Evolutionary conservation across 1,140 invertebrate species (phyloP).

Genomic region (Doryteuthis pealeii): DNA sequence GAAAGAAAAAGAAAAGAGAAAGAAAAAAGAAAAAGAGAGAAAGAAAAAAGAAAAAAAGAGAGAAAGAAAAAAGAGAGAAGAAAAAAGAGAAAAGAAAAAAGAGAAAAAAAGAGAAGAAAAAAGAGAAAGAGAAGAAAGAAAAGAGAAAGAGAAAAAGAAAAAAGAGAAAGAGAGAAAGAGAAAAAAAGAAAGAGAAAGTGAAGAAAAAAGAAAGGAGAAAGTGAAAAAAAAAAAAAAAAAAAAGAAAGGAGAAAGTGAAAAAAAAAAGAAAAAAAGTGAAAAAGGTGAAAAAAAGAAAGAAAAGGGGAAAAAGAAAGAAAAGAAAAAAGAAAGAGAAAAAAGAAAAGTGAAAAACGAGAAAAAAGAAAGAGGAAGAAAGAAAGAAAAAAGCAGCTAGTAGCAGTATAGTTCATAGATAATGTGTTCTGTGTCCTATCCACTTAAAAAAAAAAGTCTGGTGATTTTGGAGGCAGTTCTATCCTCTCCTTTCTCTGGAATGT

Average conservation of each 20-base stretch:
- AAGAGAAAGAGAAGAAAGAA: slow-evolving; percentile 10
- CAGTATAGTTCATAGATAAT: too few species aligned
- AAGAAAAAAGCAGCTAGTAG: too few species aligned
- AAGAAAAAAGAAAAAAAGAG: neutral
- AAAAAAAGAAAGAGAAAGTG: neutral
- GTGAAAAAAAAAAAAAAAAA: slow-evolving; percentile 12
- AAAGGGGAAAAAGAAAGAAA: neutral
- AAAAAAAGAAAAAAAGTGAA: neutral
- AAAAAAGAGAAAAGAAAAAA: neutral
- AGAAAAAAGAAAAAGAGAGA: neutral
- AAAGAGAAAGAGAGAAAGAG: too few species aligned
- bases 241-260: neutral
- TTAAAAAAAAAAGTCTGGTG: too few species aligned
- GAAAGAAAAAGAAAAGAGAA: neutral
- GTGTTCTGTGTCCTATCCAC: too few species aligned
- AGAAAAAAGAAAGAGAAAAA: slow-evolving; percentile 4
- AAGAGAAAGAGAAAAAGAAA: neutral
- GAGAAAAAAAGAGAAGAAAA: slow-evolving; percentile 8
- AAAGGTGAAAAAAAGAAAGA: neutral
- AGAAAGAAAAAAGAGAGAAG: slow-evolving; percentile 5
- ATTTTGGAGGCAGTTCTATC: too few species aligned
- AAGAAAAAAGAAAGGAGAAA: slow-evolving; percentile 12
- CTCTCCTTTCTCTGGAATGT: too few species aligned
- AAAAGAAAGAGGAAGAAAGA: too few species aligned
- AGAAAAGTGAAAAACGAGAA: neutral